Percentiles rank a stretch among this genome's conserved stretches.
These are phyloP conservation scores for Cyanistes caeruleus DNA, from an alignment of 2,113 vertebrate species.

Conservation along the genomic window DNA sequence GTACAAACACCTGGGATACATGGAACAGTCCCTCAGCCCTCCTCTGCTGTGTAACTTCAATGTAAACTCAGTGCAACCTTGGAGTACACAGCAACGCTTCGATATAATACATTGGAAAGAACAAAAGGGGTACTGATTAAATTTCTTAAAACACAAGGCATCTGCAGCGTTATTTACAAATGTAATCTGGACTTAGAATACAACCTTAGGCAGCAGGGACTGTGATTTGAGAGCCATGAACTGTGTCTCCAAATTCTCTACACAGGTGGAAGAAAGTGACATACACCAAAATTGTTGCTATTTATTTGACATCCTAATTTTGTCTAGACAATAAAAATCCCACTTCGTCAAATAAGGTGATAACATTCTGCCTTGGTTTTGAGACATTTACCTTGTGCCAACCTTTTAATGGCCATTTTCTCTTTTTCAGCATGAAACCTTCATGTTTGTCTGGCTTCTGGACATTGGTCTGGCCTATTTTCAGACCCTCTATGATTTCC, in stretches of 20 bases:
- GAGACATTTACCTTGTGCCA: conserved; percentile 99
- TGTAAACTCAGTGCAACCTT: not conserved
- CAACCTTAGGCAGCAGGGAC: not conserved
- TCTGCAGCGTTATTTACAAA: not conserved
- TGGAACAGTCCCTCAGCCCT: not conserved
- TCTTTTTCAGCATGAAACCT: conserved; percentile 98
- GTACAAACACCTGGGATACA: rapidly evolving
- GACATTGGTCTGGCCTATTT: conserved; percentile 95
- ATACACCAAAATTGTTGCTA: too few species aligned
- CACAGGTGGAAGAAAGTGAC: too few species aligned
- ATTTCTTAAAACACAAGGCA: not conserved
- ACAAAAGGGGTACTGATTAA: not conserved
- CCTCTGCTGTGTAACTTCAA: not conserved
- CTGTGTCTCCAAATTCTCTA: not conserved
- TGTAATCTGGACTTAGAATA: not conserved
- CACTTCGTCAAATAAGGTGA: too few species aligned
- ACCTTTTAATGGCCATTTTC: conserved; percentile 99
- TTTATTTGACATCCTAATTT: too few species aligned
- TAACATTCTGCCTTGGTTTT: too few species aligned
- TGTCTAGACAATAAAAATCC: too few species aligned
- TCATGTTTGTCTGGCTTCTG: conserved; percentile 97
- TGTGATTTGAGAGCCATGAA: not conserved
- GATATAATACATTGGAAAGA: not conserved
- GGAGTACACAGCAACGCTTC: not conserved
- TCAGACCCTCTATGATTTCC: conserved; percentile 98